Evolutionary conservation across 2,113 vertebrate genomes (phyloP).

Genomic region (Craseonycteris thonglongyai): DNA sequence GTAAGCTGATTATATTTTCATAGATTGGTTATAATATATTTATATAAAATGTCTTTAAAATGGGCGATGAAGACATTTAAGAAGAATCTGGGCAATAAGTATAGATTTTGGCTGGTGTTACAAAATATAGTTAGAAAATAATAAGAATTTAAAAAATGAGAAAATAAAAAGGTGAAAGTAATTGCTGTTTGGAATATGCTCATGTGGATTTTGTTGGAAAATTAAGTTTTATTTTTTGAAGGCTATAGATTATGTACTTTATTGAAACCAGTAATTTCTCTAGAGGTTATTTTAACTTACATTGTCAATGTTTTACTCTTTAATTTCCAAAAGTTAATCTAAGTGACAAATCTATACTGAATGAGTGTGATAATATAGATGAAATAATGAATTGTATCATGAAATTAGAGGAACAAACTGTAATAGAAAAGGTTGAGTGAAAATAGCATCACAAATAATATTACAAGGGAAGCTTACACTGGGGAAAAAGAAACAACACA

Average conservation of each 20-base stretch:
- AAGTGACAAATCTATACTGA: not conserved
- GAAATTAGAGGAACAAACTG: not conserved
- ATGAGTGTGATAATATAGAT: not conserved
- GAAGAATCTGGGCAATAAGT: not conserved
- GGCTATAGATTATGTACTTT: not conserved
- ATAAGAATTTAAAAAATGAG: not conserved
- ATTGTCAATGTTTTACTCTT: not conserved
- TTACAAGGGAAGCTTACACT: not conserved
- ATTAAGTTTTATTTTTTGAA: constrained; percentile 5
- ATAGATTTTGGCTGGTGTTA: not conserved
- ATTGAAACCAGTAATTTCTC: not conserved
- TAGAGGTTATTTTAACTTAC: not conserved
- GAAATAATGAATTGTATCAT: not conserved
- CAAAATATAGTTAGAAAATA: not conserved
- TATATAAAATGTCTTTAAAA: not conserved
- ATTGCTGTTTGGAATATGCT: not conserved
- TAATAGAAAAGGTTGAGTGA: not conserved
- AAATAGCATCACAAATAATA: not conserved
- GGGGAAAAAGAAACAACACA: not conserved
- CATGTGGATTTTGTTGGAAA: not conserved
- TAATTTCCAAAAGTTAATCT: not conserved
- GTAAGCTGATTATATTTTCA: not conserved
- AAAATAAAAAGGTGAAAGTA: not conserved
- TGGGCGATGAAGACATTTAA: not conserved
- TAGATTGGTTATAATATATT: not conserved